Evolutionary conservation across 1,140 invertebrate species (phyloP).

Genomic region (Dreissena rostriformis): DNA sequence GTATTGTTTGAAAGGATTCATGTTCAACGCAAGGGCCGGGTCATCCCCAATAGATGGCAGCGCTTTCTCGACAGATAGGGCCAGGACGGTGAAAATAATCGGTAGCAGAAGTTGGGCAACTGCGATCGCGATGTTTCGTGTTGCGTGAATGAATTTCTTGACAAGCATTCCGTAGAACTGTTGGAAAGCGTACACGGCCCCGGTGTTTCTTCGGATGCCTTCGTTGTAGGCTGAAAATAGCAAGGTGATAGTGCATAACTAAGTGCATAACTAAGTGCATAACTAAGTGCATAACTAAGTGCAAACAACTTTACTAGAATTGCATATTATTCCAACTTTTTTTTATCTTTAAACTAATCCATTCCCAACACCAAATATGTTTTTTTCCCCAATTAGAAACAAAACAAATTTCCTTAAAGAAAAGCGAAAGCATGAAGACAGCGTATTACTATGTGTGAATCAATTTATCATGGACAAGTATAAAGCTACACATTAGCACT

Average conservation of each 20-base stretch:
- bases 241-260: not conserved
- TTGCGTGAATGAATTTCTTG: conserved; percentile 79
- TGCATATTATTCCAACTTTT: not conserved
- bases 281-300: not conserved
- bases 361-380: not conserved
- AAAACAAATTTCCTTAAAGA: not conserved
- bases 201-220: conserved; percentile 61
- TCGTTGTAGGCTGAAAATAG: conserved; percentile 60
- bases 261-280: not conserved
- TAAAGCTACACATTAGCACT: too few relatives aligned
- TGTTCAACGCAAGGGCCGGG: conserved; percentile 70
- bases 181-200: conserved; percentile 60
- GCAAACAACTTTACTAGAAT: not conserved
- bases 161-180: conserved; percentile 80
- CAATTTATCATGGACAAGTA: too few relatives aligned
- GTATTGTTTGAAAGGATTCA: conserved; percentile 56
- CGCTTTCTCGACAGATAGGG: conserved; percentile 75
- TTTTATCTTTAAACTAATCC: not conserved
- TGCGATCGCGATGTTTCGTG: conserved; percentile 75
- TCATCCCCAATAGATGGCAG: conserved; percentile 72
- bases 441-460: too few relatives aligned
- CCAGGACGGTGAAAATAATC: conserved; percentile 77
- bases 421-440: too few relatives aligned
- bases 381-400: not conserved
- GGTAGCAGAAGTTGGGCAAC: conserved; percentile 78